Evolutionary conservation across 2,888 invertebrate genomes (phyloP).

Genomic region (Nyleta sp.): DNA sequence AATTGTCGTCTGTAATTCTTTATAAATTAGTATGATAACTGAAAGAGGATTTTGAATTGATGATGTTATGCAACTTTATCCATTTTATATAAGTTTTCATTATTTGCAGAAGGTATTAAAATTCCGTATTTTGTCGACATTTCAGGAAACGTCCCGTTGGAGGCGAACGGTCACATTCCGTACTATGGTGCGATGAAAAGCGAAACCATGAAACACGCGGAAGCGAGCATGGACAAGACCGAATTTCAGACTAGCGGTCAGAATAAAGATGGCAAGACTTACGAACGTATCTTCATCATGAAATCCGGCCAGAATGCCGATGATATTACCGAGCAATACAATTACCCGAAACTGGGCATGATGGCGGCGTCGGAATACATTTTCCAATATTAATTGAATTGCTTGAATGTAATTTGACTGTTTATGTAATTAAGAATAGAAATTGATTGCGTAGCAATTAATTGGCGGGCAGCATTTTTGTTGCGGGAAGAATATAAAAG

Average conservation of each 20-base stretch:
- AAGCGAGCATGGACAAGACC: not conserved
- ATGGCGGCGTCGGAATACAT: not conserved
- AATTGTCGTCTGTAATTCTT: too few species aligned
- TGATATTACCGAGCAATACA: not conserved
- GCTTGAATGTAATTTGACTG: too few species aligned
- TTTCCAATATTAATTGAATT: constrained; percentile 5
- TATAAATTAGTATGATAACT: too few species aligned
- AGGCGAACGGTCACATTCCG: not conserved
- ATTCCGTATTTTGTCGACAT: not conserved
- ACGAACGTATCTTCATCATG: not conserved
- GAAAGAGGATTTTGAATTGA: too few species aligned
- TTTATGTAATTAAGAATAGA: too few species aligned
- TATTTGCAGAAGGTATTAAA: not conserved
- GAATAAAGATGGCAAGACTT: not conserved
- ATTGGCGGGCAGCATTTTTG: too few species aligned
- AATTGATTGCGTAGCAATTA: too few species aligned
- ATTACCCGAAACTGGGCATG: not conserved
- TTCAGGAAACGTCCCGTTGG: not conserved
- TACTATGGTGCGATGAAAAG: not conserved
- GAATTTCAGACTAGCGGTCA: not conserved
- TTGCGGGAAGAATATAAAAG: too few species aligned
- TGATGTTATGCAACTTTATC: too few species aligned
- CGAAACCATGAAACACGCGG: not conserved
- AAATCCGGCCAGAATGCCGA: not conserved
- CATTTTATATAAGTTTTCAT: too few species aligned